These are phyloP conservation scores for Copidosoma aretas DNA, from an alignment of 2,888 invertebrate genomes.

Conservation along the genomic window DNA sequence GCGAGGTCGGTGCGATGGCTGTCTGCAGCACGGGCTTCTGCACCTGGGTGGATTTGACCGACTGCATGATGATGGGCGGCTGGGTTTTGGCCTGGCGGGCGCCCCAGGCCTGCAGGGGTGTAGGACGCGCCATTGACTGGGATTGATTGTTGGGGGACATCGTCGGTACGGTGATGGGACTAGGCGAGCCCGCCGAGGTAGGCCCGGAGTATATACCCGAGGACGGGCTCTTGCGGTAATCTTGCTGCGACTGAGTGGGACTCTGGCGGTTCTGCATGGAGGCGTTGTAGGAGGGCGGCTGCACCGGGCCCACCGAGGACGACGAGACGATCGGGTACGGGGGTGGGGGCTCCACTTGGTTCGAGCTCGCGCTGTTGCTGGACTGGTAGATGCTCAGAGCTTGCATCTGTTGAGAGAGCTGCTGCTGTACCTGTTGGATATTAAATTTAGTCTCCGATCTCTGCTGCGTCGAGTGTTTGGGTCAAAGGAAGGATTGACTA, in stretches of 20 bases:
- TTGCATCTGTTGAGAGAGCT: constrained; percentile 87
- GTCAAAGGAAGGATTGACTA: background rate
- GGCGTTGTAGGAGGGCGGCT: constrained; percentile 84
- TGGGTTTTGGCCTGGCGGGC: constrained; percentile 88
- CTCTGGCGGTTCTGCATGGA: constrained; percentile 88
- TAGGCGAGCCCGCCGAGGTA: constrained; percentile 83
- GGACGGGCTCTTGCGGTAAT: constrained; percentile 84
- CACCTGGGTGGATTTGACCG: constrained; percentile 93
- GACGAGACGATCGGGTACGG: constrained; percentile 66
- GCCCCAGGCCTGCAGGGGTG: constrained; percentile 84
- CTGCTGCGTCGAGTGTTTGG: background rate
- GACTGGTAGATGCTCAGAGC: constrained; percentile 78
- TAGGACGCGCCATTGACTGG: constrained; percentile 76
- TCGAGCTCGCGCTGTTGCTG: constrained; percentile 61
- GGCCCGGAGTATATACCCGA: constrained; percentile 86
- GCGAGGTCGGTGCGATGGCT: constrained; percentile 89
- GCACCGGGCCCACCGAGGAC: constrained; percentile 71
- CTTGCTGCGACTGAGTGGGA: constrained; percentile 80
- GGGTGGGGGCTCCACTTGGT: constrained; percentile 63
- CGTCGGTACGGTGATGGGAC: constrained; percentile 77
- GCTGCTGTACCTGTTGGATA: constrained; percentile 72
- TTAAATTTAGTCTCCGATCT: constrained; percentile 21
- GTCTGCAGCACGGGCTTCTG: constrained; percentile 95
- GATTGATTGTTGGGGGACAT: constrained; percentile 65
- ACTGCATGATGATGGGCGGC: constrained; percentile 95